Percentiles rank a stretch among this genome's conserved stretches.
phyloP scores from a whole-genome alignment of 2,888 invertebrate species.

The Stenolophus ochropezus region DNA sequence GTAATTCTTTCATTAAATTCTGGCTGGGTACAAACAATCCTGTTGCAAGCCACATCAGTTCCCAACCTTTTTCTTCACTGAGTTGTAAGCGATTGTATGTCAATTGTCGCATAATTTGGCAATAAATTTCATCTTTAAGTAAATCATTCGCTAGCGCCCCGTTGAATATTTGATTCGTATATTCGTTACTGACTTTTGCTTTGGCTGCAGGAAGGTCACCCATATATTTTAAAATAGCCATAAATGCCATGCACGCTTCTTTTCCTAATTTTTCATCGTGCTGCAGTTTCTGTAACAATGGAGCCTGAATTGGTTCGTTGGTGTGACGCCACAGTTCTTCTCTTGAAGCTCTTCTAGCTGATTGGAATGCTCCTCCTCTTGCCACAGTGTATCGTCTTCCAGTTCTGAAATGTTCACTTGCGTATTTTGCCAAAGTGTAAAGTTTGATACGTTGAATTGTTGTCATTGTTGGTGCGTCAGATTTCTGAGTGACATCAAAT shows the following conservation, averaged over 20 bases:
- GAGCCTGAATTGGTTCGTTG: constrained; percentile 88
- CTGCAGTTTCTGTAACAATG: constrained; percentile 85
- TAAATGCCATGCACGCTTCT: constrained; percentile 84
- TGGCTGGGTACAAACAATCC: constrained; percentile 90
- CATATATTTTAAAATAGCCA: constrained; percentile 89
- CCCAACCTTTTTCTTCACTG: constrained; percentile 96
- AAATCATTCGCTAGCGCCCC: constrained; percentile 83
- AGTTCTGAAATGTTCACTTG: constrained; percentile 85
- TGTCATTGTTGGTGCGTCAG: constrained; percentile 73
- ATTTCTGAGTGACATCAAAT: constrained; percentile 72
- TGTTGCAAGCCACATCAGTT: constrained; percentile 92
- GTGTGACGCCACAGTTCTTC: constrained; percentile 90
- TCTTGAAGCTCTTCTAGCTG: constrained; percentile 79
- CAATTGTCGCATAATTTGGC: constrained; percentile 95
- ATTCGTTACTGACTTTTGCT: constrained; percentile 85
- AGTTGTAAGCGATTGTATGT: constrained; percentile 89
- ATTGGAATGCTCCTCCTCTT: constrained; percentile 79
- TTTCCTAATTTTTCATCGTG: constrained; percentile 83
- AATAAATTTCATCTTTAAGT: constrained; percentile 92
- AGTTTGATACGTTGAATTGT: constrained; percentile 81
- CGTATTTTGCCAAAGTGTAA: constrained; percentile 89
- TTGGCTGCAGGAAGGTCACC: constrained; percentile 92
- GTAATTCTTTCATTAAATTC: constrained; percentile 83
- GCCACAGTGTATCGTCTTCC: constrained; percentile 74
- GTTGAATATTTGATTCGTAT: constrained; percentile 92